Evolutionary conservation across 1,140 invertebrate species (phyloP).

Genomic region (Phocides pigmalion): DNA sequence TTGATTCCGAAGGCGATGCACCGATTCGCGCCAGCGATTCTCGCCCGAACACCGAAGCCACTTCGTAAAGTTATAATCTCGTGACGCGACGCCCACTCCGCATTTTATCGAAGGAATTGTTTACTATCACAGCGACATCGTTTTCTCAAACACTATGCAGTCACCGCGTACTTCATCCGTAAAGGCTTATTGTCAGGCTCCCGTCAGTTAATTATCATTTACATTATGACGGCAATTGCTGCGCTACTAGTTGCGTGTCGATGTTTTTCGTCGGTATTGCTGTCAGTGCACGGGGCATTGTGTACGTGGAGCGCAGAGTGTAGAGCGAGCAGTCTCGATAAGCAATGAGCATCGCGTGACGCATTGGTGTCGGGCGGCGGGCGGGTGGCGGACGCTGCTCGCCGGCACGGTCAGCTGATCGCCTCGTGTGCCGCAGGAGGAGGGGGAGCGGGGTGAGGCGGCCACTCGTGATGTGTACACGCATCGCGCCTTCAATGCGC

Average conservation of each 20-base stretch:
- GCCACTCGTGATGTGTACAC: constrained; percentile 57
- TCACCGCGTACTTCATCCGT: neutral
- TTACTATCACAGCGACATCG: constrained; percentile 4
- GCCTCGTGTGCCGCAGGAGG: constrained; percentile 51
- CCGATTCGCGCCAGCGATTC: constrained; percentile 31
- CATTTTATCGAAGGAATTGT: constrained; percentile 3
- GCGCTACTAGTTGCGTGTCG: neutral
- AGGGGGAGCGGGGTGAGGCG: constrained; percentile 30
- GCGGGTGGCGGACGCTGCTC: constrained; percentile 40
- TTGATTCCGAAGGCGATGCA: constrained; percentile 23
- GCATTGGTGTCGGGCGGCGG: constrained; percentile 52
- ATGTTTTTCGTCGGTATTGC: neutral
- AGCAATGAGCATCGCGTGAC: constrained; percentile 47
- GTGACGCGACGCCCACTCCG: neutral
- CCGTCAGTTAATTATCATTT: constrained; percentile 1
- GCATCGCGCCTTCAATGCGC: constrained; percentile 57
- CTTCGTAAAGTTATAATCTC: constrained; percentile 12
- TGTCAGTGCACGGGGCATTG: constrained; percentile 30
- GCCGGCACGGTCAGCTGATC: constrained; percentile 71
- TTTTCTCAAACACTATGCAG: neutral
- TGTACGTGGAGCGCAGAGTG: constrained; percentile 51
- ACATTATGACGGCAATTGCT: neutral
- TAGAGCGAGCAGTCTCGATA: constrained; percentile 34
- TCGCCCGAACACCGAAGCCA: constrained; percentile 23
- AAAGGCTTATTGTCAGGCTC: constrained; percentile 3